Evolutionary conservation across 23 tunicate genomes (phyloP).

Genomic region (Styela plicata): DNA sequence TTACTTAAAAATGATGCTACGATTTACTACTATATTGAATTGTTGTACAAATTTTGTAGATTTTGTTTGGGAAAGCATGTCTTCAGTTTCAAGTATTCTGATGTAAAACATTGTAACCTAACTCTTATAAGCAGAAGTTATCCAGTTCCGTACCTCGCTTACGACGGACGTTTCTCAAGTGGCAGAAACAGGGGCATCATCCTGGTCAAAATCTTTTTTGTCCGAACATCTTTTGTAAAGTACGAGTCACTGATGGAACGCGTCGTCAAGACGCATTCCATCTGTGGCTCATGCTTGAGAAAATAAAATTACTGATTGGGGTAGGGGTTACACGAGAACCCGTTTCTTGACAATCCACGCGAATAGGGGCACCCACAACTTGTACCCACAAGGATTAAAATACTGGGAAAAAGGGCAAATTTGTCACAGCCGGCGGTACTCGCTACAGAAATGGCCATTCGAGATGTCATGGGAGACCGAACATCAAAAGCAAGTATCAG

Average conservation of each 20-base stretch:
- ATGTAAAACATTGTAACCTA: slow-evolving; percentile 9
- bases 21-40: no score
- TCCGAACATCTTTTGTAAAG: no score
- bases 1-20: no score
- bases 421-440: background rate
- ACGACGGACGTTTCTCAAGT: background rate
- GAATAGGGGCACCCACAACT: background rate
- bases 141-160: background rate
- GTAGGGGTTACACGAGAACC: background rate
- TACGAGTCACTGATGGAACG: no score
- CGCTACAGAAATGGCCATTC: slow-evolving; percentile 2
- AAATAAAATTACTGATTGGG: no score
- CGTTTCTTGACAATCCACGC: slow-evolving; percentile 1
- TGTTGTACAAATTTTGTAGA: background rate
- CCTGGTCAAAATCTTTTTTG: no score
- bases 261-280: no score
- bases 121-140: slow-evolving; percentile 4
- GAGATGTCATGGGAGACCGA: slow-evolving; percentile 5
- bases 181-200: background rate
- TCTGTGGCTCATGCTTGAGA: no score
- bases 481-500: slow-evolving; percentile 10
- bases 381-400: background rate
- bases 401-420: background rate
- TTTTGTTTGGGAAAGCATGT: background rate
- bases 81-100: slow-evolving; percentile 9